Evolutionary conservation across 2,113 vertebrate species (phyloP).

Genomic region (Lontra canadensis): DNA sequence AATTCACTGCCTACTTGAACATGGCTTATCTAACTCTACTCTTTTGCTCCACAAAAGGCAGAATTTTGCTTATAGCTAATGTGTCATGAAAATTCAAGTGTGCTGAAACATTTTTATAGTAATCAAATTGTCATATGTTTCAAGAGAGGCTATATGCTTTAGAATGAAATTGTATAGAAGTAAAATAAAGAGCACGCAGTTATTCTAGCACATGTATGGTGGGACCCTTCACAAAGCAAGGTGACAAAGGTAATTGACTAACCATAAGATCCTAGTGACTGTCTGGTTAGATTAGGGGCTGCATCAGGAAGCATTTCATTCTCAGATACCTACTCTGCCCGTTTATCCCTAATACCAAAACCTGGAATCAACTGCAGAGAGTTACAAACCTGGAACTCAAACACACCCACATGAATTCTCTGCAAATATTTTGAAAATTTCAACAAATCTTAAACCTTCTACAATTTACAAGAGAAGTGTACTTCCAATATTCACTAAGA

Average conservation of each 20-base stretch:
- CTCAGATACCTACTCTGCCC: too few relatives aligned
- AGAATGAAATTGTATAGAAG: neutral
- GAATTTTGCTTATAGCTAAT: neutral
- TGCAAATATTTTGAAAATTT: neutral
- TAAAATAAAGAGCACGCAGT: neutral
- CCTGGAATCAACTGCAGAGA: too few relatives aligned
- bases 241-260: too few relatives aligned
- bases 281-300: too few relatives aligned
- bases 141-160: neutral
- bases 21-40: too few relatives aligned
- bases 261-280: too few relatives aligned
- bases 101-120: neutral
- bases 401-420: neutral
- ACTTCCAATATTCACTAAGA: neutral
- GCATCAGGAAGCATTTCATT: too few relatives aligned
- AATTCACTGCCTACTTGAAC: too few relatives aligned
- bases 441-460: neutral
- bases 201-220: too few relatives aligned
- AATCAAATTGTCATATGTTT: rapidly evolving
- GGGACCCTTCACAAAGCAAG: too few relatives aligned
- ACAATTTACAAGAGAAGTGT: neutral
- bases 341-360: too few relatives aligned
- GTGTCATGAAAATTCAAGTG: neutral
- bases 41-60: neutral
- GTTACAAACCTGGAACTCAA: neutral